phyloP scores from a whole-genome alignment of 2,113 vertebrate genomes.

The Nibea coibor region DNA sequence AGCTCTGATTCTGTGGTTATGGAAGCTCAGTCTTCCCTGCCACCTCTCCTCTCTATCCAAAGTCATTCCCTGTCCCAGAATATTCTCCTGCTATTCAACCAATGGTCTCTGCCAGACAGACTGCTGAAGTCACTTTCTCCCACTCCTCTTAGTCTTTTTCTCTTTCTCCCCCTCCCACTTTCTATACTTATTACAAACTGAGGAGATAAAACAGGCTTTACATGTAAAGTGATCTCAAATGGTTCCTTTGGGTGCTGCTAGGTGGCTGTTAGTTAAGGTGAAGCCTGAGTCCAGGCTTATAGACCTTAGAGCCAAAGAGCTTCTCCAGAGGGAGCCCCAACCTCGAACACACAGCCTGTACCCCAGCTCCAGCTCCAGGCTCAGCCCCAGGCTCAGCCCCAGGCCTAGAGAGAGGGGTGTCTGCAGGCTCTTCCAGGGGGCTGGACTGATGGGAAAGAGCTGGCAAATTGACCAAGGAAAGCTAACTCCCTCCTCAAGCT shows the following conservation, averaged over 20 bases:
- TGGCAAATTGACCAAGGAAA: slow-evolving; percentile 69
- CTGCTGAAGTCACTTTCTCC: slow-evolving; percentile 54
- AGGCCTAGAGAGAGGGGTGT: slow-evolving; percentile 58
- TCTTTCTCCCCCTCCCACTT: slow-evolving; percentile 10
- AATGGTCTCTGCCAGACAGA: slow-evolving; percentile 34
- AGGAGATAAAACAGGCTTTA: slow-evolving; percentile 57
- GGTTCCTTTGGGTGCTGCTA: slow-evolving; percentile 52
- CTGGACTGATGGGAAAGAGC: slow-evolving; percentile 81
- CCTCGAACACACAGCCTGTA: slow-evolving; percentile 13
- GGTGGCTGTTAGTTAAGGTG: slow-evolving; percentile 34
- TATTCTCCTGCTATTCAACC: slow-evolving; percentile 20
- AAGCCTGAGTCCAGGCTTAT: slow-evolving; percentile 46
- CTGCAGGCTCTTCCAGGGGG: slow-evolving; percentile 73
- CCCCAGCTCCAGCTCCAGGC: slow-evolving; percentile 32
- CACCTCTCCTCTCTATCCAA: slow-evolving; percentile 57
- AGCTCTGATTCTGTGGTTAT: slow-evolving; percentile 61
- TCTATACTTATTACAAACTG: slow-evolving; percentile 56
- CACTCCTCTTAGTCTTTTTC: slow-evolving; percentile 21
- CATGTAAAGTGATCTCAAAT: slow-evolving; percentile 58
- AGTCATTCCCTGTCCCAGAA: slow-evolving; percentile 57
- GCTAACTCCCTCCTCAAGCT: slow-evolving; percentile 67
- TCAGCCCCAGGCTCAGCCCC: slow-evolving; percentile 43
- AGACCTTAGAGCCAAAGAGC: slow-evolving; percentile 31
- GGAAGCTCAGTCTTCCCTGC: slow-evolving; percentile 48
- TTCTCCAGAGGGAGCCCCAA: slow-evolving; percentile 57